phyloP scores from a whole-genome alignment of 2,797 vertebrate species.

The Varecia variegata region DNA sequence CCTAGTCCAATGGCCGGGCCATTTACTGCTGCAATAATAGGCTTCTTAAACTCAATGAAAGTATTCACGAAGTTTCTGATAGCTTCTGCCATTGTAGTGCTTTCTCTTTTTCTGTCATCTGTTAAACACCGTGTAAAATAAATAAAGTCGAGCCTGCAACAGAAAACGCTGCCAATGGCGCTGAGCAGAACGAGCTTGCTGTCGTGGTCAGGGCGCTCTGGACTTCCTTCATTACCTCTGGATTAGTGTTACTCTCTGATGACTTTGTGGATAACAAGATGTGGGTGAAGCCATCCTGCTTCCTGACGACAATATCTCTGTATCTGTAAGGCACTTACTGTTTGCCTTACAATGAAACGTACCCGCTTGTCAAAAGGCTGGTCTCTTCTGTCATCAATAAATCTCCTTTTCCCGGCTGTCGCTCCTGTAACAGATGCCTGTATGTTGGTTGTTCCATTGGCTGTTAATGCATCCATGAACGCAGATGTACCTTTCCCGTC shows the following conservation, averaged over 20 bases:
- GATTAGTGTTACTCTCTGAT: constrained; percentile 97
- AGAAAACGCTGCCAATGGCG: constrained; percentile 94
- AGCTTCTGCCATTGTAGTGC: constrained; percentile 97
- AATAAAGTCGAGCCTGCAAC: constrained; percentile 96
- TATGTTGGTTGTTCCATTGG: constrained; percentile 88
- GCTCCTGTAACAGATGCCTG: constrained; percentile 87
- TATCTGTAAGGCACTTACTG: constrained; percentile 97
- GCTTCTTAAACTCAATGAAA: constrained; percentile 99
- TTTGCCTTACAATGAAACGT: constrained; percentile 96
- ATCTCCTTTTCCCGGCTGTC: constrained; percentile 89
- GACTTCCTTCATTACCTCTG: constrained; percentile 99
- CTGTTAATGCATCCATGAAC: constrained; percentile 90
- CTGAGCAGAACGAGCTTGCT: constrained; percentile 95
- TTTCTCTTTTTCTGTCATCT: constrained; percentile 96
- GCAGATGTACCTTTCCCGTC: constrained; percentile 92
- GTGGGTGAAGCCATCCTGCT: constrained; percentile 97
- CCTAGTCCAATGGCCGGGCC: constrained; percentile 96
- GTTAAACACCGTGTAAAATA: constrained; percentile 95
- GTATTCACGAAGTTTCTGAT: constrained; percentile 98
- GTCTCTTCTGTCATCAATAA: constrained; percentile 91
- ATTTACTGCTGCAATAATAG: constrained; percentile 96
- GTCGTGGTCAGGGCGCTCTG: constrained; percentile 98
- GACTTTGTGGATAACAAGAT: constrained; percentile 97
- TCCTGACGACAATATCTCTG: constrained; percentile 96
- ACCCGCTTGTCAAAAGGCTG: constrained; percentile 95